Conservation (phyloP, 2,797 vertebrate genomes). For the Alauda arvensis region DNA sequence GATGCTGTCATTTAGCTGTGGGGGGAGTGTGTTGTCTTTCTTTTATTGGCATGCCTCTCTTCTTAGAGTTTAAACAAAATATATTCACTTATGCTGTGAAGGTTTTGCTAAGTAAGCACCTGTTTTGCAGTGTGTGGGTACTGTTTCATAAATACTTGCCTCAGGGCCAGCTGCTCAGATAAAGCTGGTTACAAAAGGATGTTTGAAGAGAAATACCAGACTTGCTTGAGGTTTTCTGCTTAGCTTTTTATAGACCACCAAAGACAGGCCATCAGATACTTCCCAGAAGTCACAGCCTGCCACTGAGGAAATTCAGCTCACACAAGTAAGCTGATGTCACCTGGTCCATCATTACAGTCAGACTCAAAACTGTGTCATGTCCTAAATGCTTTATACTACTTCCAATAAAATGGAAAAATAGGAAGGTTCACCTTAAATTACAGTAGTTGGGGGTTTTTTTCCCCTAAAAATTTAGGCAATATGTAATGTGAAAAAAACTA, state of each 20-base stretch:
- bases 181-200: background rate
- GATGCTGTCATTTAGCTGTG: background rate
- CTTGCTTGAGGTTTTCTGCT: background rate
- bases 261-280: background rate
- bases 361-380: background rate
- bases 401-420: background rate
- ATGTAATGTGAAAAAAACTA: background rate
- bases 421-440: background rate
- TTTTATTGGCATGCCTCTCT: background rate
- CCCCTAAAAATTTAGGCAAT: background rate
- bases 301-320: background rate
- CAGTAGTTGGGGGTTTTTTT: background rate
- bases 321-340: background rate
- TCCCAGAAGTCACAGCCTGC: background rate
- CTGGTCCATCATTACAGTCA: background rate
- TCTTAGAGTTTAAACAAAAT: background rate
- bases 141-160: background rate
- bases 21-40: background rate
- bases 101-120: background rate
- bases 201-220: background rate
- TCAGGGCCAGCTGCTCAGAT: background rate
- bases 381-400: background rate
- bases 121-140: background rate
- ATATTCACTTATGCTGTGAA: background rate
- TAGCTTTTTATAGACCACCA: background rate